These are phyloP conservation scores for Manduca sexta DNA, from an alignment of 1,140 invertebrate species.

Conservation along the genomic window DNA sequence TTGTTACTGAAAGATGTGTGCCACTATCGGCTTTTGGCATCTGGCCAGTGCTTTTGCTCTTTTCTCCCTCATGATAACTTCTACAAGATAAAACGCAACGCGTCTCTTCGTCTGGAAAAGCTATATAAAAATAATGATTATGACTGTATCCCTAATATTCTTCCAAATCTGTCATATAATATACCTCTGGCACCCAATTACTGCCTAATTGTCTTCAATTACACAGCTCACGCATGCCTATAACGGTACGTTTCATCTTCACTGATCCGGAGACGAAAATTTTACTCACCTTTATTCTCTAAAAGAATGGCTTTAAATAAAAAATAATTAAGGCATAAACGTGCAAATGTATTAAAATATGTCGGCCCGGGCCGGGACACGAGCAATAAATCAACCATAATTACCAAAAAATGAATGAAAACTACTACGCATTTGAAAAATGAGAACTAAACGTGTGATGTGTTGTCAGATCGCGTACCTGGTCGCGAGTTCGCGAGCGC, in stretches of 20 bases:
- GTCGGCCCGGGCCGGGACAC: conserved; percentile 9
- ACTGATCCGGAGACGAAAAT: background rate
- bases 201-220: background rate
- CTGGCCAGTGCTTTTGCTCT: conserved; percentile 60
- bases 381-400: conserved; percentile 16
- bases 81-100: conserved; percentile 46
- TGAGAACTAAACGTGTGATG: conserved; percentile 26
- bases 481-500: conserved; percentile 40
- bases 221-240: too few relatives aligned
- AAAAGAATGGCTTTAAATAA: background rate
- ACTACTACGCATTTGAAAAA: conserved; percentile 34
- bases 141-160: background rate
- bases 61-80: conserved; percentile 49
- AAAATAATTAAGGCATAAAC: background rate
- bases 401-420: conserved; percentile 48
- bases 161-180: background rate
- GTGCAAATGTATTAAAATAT: background rate
- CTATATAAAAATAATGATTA: conserved; percentile 8
- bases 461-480: conserved; percentile 33
- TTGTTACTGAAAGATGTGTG: conserved; percentile 54
- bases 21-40: conserved; percentile 54
- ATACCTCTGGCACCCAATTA: background rate
- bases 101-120: conserved; percentile 19
- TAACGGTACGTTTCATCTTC: too few relatives aligned
- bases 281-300: background rate